phyloP scores from a whole-genome alignment of 2,888 invertebrate species.

The Argyra leucocephala region DNA sequence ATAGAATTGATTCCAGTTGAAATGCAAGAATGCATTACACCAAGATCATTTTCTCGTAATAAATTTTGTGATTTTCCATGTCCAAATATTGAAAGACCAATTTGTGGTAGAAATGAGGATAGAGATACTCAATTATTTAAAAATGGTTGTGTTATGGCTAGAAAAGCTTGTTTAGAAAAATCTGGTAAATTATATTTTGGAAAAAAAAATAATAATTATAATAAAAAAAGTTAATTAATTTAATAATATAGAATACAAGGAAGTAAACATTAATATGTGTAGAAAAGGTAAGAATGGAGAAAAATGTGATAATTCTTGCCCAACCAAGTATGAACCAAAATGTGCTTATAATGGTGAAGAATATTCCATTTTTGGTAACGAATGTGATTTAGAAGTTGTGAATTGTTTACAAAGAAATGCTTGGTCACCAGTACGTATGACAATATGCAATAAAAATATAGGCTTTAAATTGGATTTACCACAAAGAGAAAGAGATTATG shows the following conservation, averaged over 20 bases:
- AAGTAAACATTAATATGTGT: neutral
- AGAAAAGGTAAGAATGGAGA: neutral
- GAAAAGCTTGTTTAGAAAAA: neutral
- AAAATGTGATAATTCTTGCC: conserved; percentile 2
- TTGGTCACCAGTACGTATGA: neutral
- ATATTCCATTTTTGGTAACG: conserved; percentile 16
- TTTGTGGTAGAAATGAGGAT: neutral
- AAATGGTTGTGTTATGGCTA: neutral
- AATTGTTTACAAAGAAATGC: conserved; percentile 9
- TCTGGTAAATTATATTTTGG: neutral
- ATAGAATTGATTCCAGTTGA: neutral
- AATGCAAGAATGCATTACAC: neutral
- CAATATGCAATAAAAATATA: neutral
- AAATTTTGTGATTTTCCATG: neutral
- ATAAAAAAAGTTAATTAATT: neutral
- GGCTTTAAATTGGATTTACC: neutral
- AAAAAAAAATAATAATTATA: too few species aligned
- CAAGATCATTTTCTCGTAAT: neutral
- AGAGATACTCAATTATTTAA: neutral
- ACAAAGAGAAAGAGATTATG: neutral
- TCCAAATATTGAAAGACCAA: neutral
- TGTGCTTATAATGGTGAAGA: conserved; percentile 19
- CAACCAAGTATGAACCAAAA: neutral
- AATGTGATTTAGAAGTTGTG: conserved; percentile 15
- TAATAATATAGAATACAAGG: neutral